Evolutionary conservation across 2,113 vertebrate species (phyloP), one percentile per base, ranked within the genome.

Genomic region (Aspiorhynchus laticeps): DNA sequence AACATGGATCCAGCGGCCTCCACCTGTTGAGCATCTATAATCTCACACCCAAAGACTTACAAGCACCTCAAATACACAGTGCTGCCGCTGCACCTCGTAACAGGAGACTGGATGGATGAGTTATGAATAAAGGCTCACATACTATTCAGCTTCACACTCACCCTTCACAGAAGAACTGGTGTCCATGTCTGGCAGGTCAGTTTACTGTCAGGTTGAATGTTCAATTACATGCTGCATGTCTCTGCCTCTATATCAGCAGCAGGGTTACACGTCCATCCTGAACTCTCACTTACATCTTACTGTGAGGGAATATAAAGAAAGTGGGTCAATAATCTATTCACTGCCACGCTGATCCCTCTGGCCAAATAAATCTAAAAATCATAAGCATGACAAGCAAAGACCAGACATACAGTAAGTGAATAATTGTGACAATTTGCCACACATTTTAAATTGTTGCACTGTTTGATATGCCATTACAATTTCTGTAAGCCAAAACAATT

Each of bases 191-290:
- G 28, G 19, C 76, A 11, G 46, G 76, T 79, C 31, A 86, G 24
- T 43, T 43, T 79, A 86, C 46, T 36, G 85, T 80, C 41, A 10
- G 59, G 43, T 43, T 80, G 59, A 69, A 80, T 86, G 43, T 33
- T 78, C 63, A 86, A 86, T 86, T 53, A 86, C 76, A 86, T 24
- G 76, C 61, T 33, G 61, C 59, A 56, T 86, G 41, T 69, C 85
- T 80, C 43, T 79, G 38, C 31, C 76, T 67, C 28, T 56, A 59
- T 41, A 84, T 84, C 71, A 85, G 24, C 74, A 76, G 41, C 14
- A 76, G 36, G 71, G 51, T 75, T 59, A 43, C 41, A 24, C 7
- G 36, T 8, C 24, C 28, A 69, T 67, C 17, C 28, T 8, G 28
- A 61, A n/a, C 65, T 33, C 21, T 28, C 48, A 38, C 59, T 28